Evolutionary conservation across 2,797 vertebrate species (phyloP).

Genomic region (Rallus crepitans): DNA sequence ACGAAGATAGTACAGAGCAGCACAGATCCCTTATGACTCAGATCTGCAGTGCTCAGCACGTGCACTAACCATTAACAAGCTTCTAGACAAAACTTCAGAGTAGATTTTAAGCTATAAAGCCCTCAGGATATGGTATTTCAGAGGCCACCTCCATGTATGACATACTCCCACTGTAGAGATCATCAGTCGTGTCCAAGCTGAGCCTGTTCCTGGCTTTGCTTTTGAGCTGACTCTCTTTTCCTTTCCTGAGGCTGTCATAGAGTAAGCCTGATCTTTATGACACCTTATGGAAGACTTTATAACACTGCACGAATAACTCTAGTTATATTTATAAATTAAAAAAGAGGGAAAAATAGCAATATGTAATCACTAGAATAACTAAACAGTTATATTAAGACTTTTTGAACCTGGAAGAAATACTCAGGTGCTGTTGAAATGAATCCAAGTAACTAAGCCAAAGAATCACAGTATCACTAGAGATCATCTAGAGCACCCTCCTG

Average conservation of each 20-base stretch:
- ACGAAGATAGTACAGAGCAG: neutral
- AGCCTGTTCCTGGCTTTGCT: neutral
- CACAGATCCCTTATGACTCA: conserved; percentile 6
- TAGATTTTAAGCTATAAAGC: neutral
- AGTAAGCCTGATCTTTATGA: neutral
- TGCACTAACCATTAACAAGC: neutral
- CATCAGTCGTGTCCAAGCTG: neutral
- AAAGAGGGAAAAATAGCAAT: neutral
- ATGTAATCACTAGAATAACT: neutral
- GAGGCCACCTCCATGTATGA: neutral
- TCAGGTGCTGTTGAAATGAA: neutral
- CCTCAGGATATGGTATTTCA: neutral
- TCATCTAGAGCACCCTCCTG: neutral
- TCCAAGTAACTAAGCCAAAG: neutral
- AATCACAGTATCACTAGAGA: neutral
- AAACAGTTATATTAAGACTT: neutral
- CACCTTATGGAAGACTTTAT: neutral
- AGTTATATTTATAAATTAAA: neutral
- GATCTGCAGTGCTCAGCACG: conserved; percentile 9
- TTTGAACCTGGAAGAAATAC: neutral
- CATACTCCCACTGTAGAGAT: neutral
- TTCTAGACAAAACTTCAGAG: neutral
- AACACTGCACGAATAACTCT: neutral
- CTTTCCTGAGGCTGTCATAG: neutral
- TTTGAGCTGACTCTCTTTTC: neutral